Base-by-base conservation (phyloP, 2,113 vertebrate genomes). In the Hippoglossus stenolepis region DNA sequence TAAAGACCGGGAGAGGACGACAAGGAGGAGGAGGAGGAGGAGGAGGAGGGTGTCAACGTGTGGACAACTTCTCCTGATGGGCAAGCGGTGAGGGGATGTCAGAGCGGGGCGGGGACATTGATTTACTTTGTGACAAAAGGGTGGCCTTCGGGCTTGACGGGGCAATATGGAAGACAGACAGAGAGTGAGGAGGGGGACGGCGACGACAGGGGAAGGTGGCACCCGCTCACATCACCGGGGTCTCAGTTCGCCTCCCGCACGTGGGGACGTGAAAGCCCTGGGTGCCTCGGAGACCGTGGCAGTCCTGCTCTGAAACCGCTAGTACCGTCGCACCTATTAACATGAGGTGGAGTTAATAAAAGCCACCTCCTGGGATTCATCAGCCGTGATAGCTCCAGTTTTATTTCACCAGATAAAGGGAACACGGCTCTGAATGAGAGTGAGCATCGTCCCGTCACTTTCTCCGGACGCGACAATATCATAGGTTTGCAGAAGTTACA, bases 281-380 rank as follows among this genome's bases (percentile, higher is more conserved):
- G 20, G 71, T 74, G 82, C 65, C 71, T 70, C 79, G 8, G 89
- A 88, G 87, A 85, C 89, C 90, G 89, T 77, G 80, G 60, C 26
- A 15, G 86, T 78, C 84, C 75, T 38, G 3, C 68, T 75, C 79
- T 51, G 60, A 69, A 86, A 76, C 62, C 35, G 15, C 80, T 58
- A 74, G 80, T 68, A 80, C 86, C 87, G 77, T 45, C 86, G 82
- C 82, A 88, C 86, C 89, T 88, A 84, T 87, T 87, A 85, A 83
- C 82, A 81, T 77, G 84, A 90, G 85, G 77, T 63, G 73, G 86
- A 93, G 90, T 92, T 93, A 92, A 93, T 92, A 92, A 93, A 90
- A 89, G 70, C n/a, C 45, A 14, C 62, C 92, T 72, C 87, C 24
- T 23, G 92, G 90, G 90, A 86, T 89, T 93, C 90, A 93, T 93